phyloP scores from a whole-genome alignment of 2,113 vertebrate species.

The Carassius gibelio region DNA sequence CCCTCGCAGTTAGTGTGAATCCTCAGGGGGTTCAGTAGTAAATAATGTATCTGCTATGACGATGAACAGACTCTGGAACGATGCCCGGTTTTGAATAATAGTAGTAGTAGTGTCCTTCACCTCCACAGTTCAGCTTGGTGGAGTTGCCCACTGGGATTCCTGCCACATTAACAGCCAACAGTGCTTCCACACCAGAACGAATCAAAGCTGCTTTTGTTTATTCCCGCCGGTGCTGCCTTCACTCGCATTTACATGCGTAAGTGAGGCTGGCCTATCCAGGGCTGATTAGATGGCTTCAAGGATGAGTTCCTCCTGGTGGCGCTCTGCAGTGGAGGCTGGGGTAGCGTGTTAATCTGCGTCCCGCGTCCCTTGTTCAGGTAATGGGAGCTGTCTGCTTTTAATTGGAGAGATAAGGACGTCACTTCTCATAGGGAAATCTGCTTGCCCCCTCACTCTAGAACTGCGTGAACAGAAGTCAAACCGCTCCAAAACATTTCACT shows the following conservation, averaged over 20 bases:
- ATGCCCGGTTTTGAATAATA: background rate
- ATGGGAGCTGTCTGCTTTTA: conserved; percentile 61
- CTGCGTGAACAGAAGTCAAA: conserved; percentile 47
- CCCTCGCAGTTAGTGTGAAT: background rate
- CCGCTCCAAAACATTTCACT: conserved; percentile 25
- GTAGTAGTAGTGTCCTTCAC: conserved; percentile 29
- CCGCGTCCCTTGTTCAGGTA: conserved; percentile 51
- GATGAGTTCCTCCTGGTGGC: conserved; percentile 67
- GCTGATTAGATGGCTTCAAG: conserved; percentile 76
- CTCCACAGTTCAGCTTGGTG: conserved; percentile 3
- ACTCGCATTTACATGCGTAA: conserved; percentile 70
- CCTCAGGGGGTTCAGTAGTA: background rate
- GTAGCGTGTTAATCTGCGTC: conserved; percentile 1
- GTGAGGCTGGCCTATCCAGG: conserved; percentile 57
- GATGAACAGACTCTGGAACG: background rate
- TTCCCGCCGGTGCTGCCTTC: conserved; percentile 51
- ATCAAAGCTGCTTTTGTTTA: conserved; percentile 32
- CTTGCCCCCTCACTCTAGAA: conserved; percentile 25
- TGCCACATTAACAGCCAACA: conserved; percentile 28
- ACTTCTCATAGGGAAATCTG: conserved; percentile 36
- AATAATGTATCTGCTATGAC: background rate
- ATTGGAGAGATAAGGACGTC: conserved; percentile 60
- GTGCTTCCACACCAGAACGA: conserved; percentile 9
- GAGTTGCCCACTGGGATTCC: background rate
- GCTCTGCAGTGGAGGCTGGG: background rate